Conservation (phyloP, 2,113 vertebrate species). For the Onychostoma macrolepis region DNA sequence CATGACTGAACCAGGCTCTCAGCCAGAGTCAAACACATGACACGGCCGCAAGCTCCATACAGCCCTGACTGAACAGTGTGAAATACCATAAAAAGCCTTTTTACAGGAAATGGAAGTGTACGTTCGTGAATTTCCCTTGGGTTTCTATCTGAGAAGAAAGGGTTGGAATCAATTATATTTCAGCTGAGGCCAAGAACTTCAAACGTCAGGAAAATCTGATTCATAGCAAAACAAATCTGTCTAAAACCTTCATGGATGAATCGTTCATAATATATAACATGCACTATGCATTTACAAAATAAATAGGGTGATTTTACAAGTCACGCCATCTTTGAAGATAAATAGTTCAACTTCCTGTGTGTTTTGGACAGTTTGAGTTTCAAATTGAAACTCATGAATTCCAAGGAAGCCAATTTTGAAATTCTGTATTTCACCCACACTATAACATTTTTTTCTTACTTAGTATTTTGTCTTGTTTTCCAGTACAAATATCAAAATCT, state of each 20-base stretch:
- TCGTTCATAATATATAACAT: not conserved
- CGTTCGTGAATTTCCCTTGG: not conserved
- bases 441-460: too few species aligned
- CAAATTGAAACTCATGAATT: not conserved
- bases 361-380: not conserved
- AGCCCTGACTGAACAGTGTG: not conserved
- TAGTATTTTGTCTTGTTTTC: too few species aligned
- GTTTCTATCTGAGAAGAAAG: not conserved
- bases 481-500: too few species aligned
- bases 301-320: not conserved
- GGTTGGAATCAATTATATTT: conserved; percentile 9
- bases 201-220: not conserved
- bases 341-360: not conserved
- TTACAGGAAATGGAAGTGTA: not conserved
- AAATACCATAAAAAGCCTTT: not conserved
- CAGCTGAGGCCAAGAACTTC: not conserved
- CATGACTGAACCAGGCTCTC: conserved; percentile 60
- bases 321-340: not conserved
- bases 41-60: conserved; percentile 33
- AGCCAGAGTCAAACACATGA: conserved; percentile 64
- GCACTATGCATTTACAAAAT: not conserved
- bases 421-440: not conserved
- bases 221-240: not conserved
- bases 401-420: not conserved
- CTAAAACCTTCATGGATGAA: not conserved